Conservation (phyloP, 2,888 invertebrate species). For the Hirtodrosophila alboralis region DNA sequence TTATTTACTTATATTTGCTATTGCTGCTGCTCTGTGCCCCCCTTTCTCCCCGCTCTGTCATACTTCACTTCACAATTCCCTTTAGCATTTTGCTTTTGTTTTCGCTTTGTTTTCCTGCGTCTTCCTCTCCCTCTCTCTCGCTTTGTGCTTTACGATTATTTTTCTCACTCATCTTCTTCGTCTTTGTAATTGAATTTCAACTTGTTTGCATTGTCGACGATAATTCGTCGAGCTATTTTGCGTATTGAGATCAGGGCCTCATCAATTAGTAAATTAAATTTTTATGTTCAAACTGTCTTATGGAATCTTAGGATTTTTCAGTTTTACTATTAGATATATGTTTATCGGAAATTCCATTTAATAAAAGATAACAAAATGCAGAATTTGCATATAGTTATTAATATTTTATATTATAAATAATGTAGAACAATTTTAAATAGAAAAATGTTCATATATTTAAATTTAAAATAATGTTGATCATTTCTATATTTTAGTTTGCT, state of each 20-base stretch:
- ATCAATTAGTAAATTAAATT: constrained; percentile 83
- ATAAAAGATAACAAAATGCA: too few relatives aligned
- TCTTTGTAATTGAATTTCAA: constrained; percentile 80
- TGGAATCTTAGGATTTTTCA: constrained; percentile 58
- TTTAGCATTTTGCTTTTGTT: constrained; percentile 61
- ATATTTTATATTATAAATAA: too few relatives aligned
- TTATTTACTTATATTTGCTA: constrained; percentile 80
- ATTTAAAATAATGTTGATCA: too few relatives aligned
- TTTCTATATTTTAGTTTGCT: too few relatives aligned
- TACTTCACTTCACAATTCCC: constrained; percentile 50
- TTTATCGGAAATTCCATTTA: too few relatives aligned
- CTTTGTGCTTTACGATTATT: constrained; percentile 70
- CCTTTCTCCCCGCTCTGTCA: neutral
- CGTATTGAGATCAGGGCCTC: constrained; percentile 83
- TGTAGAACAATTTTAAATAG: too few relatives aligned
- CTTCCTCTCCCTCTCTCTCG: too few relatives aligned
- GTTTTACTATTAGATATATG: constrained; percentile 10
- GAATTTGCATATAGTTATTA: too few relatives aligned
- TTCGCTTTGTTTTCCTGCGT: constrained; percentile 72
- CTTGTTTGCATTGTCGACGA: constrained; percentile 80
- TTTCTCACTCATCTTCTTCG: constrained; percentile 54
- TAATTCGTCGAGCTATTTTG: constrained; percentile 82
- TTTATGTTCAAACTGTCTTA: constrained; percentile 77
- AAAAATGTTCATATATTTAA: too few relatives aligned
- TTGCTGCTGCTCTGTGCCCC: constrained; percentile 38